phyloP scores from a whole-genome alignment of 2,888 invertebrate species.

The Odontocerum albicorne region DNA sequence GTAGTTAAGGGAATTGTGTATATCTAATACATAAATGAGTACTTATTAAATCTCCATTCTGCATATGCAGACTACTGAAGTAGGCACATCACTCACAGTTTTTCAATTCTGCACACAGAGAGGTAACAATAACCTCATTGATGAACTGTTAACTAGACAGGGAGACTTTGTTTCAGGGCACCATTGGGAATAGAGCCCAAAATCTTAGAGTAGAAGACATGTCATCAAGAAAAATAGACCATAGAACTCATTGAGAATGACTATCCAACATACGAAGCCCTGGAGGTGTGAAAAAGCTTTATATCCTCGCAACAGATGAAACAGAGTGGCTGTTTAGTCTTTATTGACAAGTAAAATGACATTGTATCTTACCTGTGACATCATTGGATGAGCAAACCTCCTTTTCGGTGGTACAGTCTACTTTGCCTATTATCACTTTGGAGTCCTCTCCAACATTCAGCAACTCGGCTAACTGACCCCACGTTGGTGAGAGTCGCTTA shows the following conservation, averaged over 20 bases:
- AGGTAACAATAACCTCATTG: no score
- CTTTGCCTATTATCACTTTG: conserved; percentile 73
- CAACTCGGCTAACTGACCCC: conserved; percentile 73
- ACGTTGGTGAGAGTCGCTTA: conserved; percentile 72
- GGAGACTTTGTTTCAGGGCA: no score
- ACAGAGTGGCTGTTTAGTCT: neutral
- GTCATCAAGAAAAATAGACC: neutral
- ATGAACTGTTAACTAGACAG: no score
- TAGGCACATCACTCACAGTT: no score
- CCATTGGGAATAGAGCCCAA: no score
- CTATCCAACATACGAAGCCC: no score
- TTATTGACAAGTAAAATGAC: neutral
- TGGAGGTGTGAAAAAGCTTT: no score
- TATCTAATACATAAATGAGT: no score
- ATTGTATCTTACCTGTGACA: conserved; percentile 61
- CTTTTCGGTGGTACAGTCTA: conserved; percentile 74
- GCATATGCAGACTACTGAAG: no score
- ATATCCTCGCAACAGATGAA: neutral
- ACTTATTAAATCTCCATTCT: no score
- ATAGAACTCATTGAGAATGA: neutral
- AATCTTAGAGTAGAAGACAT: neutral
- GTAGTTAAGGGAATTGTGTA: no score
- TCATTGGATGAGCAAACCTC: conserved; percentile 73
- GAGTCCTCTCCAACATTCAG: conserved; percentile 61
- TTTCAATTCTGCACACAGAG: no score